phyloP scores from a whole-genome alignment of 2,113 vertebrate species.

The Rutilus rutilus region DNA sequence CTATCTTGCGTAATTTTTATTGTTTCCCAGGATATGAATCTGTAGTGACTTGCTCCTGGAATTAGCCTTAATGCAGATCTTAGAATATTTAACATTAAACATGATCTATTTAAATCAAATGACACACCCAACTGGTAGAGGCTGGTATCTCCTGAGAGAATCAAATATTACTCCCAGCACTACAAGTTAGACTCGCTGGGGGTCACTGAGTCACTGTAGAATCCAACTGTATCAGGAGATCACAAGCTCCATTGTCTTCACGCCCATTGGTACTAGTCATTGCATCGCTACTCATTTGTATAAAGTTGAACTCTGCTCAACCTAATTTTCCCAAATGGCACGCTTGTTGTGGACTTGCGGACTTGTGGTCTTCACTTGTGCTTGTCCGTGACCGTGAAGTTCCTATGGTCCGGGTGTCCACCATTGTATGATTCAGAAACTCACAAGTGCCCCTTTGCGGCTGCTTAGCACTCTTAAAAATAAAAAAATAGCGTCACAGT shows the following conservation, averaged over 20 bases:
- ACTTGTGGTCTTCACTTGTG: neutral
- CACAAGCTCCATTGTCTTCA: neutral
- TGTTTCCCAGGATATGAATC: neutral
- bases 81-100: neutral
- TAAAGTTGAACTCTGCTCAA: neutral
- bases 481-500: no score
- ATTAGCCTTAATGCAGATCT: neutral
- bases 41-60: neutral
- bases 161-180: neutral
- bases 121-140: neutral
- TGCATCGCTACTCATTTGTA: neutral
- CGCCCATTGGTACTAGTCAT: neutral
- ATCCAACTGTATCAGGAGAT: neutral
- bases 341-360: neutral
- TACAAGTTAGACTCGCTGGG: conserved; percentile 6
- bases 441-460: neutral
- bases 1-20: neutral
- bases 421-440: neutral
- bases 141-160: neutral
- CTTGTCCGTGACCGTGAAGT: neutral
- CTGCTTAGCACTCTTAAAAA: neutral
- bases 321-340: neutral
- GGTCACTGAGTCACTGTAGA: neutral
- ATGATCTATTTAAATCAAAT: neutral
- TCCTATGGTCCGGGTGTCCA: neutral